A percentile compares a stretch with the other conserved stretches of the same genome.
Evolutionary conservation across 2,888 invertebrate genomes (phyloP).

Genomic region (Timema podura): DNA sequence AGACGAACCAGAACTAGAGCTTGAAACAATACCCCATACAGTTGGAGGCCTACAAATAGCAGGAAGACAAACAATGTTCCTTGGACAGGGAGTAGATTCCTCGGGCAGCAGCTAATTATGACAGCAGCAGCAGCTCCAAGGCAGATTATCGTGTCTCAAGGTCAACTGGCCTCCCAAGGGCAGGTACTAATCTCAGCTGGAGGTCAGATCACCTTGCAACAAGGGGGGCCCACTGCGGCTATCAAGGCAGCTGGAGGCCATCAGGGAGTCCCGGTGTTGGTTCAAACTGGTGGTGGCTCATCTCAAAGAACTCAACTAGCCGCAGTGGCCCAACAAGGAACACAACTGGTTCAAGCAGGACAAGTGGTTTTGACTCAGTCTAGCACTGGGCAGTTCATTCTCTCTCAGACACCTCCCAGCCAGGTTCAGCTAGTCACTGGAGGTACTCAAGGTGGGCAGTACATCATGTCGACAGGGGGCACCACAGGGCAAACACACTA

Average conservation of each 20-base stretch:
- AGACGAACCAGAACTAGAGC: conserved; percentile 63
- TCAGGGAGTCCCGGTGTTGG: conserved; percentile 28
- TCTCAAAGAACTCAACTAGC: conserved; percentile 20
- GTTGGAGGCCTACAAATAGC: conserved; percentile 20
- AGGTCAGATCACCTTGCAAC: conserved; percentile 39
- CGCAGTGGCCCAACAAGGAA: conserved; percentile 17
- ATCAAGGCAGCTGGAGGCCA: conserved; percentile 40
- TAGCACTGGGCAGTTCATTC: conserved; percentile 31
- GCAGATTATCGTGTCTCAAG: conserved; percentile 51
- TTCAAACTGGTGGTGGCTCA: conserved; percentile 21
- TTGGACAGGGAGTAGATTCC: conserved; percentile 18
- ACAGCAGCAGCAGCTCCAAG: conserved; percentile 46
- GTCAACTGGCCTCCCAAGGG: conserved; percentile 36
- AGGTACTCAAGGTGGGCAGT: conserved; percentile 45
- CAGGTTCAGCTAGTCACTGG: conserved; percentile 49
- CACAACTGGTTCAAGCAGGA: conserved; percentile 27
- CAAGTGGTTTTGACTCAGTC: conserved; percentile 44
- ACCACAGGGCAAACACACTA: conserved; percentile 56
- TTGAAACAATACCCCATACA: conserved; percentile 22
- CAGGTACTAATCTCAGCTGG: conserved; percentile 41
- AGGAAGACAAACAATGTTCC: conserved; percentile 21
- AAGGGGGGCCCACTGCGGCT: conserved; percentile 26
- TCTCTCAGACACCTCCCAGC: conserved; percentile 41
- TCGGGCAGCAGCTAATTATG: conserved; percentile 44
- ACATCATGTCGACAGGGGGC: conserved; percentile 49